Percentiles rank a stretch among this genome's conserved stretches.
Conservation (phyloP, 1,140 invertebrate genomes). For the Neodiprion fabricii region DNA sequence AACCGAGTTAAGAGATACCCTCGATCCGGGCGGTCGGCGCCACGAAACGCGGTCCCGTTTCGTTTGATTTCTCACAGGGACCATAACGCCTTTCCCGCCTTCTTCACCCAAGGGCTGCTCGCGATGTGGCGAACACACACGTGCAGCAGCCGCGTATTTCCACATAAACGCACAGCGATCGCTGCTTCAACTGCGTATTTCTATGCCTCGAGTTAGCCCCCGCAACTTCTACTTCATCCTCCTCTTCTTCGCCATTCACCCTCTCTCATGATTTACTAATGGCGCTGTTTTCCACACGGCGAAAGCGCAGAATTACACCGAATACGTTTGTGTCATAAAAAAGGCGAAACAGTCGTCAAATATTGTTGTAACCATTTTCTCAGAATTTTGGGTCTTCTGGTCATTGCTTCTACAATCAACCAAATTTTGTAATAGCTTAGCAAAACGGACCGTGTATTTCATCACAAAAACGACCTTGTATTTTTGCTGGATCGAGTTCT, state of each 20-base stretch:
- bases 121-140: too few species aligned
- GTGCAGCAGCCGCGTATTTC: too few species aligned
- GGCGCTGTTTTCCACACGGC: background rate
- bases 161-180: background rate
- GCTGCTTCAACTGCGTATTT: background rate
- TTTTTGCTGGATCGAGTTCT: too few species aligned
- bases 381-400: background rate
- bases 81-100: background rate
- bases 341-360: background rate
- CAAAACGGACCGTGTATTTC: too few species aligned
- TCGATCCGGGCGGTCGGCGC: too few species aligned
- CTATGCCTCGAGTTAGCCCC: background rate
- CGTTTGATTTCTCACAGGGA: constrained; percentile 17
- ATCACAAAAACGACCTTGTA: too few species aligned
- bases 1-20: too few species aligned
- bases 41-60: background rate
- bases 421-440: too few species aligned
- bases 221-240: background rate
- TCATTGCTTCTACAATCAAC: background rate
- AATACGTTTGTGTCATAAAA: background rate
- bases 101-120: background rate
- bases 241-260: background rate
- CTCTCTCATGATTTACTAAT: constrained; percentile 14
- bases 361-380: background rate
- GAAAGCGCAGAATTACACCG: background rate